A percentile compares a stretch with the other conserved stretches of the same genome.
Conservation (phyloP, 2,888 invertebrate genomes). For the Saturnia japonica region DNA sequence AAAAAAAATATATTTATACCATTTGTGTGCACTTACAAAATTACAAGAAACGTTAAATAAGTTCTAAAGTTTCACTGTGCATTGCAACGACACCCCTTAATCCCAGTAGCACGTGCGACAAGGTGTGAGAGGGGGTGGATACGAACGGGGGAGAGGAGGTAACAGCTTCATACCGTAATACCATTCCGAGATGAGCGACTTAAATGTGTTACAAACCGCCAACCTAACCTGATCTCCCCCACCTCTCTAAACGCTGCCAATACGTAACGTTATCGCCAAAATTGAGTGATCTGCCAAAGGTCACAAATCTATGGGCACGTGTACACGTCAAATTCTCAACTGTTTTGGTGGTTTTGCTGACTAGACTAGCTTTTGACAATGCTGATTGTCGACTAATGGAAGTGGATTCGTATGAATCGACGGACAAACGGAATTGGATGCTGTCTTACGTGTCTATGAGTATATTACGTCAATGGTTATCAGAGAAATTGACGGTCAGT, state of each 20-base stretch:
- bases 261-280: constrained; percentile 35
- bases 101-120: constrained; percentile 56
- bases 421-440: constrained; percentile 60
- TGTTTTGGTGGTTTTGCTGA: constrained; percentile 71
- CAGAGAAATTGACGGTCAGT: constrained; percentile 47
- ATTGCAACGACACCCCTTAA: constrained; percentile 64
- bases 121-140: constrained; percentile 51
- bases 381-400: constrained; percentile 73
- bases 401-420: constrained; percentile 53
- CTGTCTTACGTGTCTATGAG: constrained; percentile 50
- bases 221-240: constrained; percentile 46
- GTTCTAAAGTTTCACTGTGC: constrained; percentile 31
- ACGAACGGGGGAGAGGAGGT: constrained; percentile 39
- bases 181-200: constrained; percentile 80
- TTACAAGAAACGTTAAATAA: constrained; percentile 22
- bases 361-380: constrained; percentile 77
- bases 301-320: constrained; percentile 51
- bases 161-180: constrained; percentile 70
- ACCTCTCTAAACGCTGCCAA: constrained; percentile 29
- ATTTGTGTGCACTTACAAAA: constrained; percentile 23
- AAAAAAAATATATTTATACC: no score
- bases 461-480: constrained; percentile 29
- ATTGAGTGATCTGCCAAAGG: constrained; percentile 43
- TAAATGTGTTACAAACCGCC: constrained; percentile 73
- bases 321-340: constrained; percentile 64